Evolutionary conservation across 2,113 vertebrate species (phyloP).

Genomic region (Phasianus colchicus): DNA sequence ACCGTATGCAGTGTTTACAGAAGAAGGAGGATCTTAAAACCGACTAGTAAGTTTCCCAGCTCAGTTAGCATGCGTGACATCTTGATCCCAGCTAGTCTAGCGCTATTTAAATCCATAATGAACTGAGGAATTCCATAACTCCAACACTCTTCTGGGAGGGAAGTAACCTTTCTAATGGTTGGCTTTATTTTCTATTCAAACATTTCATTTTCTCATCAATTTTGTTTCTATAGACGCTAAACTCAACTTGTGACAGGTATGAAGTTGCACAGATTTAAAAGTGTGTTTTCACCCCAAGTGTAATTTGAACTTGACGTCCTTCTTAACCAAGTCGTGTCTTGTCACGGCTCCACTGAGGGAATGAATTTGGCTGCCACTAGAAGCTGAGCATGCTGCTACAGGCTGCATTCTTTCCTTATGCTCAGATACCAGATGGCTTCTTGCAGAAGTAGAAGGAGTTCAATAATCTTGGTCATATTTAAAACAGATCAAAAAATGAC

Average conservation of each 20-base stretch:
- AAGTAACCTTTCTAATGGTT: neutral
- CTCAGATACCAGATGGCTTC: neutral
- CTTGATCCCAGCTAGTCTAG: neutral
- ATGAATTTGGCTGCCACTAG: neutral
- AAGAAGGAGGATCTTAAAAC: neutral
- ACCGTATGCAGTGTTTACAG: neutral
- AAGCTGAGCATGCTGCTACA: neutral
- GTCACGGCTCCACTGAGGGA: neutral
- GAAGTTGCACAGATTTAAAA: neutral
- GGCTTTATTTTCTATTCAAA: neutral
- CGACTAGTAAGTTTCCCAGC: neutral
- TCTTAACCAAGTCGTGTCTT: neutral
- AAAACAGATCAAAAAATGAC: neutral
- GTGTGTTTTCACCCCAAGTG: neutral
- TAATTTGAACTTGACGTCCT: neutral
- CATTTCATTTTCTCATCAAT: neutral
- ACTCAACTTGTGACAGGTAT: neutral
- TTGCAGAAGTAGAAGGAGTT: neutral
- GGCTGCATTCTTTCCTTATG: neutral
- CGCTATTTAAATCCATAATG: neutral
- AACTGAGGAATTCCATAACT: neutral
- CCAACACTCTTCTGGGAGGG: neutral
- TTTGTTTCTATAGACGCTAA: neutral
- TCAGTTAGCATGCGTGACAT: neutral
- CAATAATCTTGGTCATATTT: slow-evolving; percentile 2